Percentiles rank a stretch among this genome's conserved stretches.
Conservation (phyloP, 2,888 invertebrate species). For the Cheilosia pagana region DNA sequence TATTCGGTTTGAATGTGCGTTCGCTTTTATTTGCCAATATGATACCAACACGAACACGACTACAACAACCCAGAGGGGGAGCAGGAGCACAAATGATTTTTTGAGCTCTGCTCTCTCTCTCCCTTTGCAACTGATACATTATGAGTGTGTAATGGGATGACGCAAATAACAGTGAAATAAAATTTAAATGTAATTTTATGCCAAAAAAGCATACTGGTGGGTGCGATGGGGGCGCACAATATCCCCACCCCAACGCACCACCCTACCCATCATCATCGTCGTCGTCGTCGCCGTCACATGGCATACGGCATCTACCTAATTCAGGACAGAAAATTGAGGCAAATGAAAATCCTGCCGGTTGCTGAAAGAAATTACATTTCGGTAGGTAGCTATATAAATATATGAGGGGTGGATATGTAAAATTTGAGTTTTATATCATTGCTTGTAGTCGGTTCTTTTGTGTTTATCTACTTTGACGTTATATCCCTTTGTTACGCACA, state of each 20-base stretch:
- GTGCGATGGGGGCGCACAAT: not conserved
- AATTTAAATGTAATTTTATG: constrained; percentile 50
- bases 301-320: not conserved
- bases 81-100: constrained; percentile 14
- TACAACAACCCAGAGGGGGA: not conserved
- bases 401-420: constrained; percentile 15
- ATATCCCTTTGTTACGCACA: constrained; percentile 1
- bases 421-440: constrained; percentile 15
- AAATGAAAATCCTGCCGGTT: constrained; percentile 22
- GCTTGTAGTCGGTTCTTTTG: not conserved
- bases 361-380: constrained; percentile 32
- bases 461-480: constrained; percentile 5
- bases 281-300: not conserved
- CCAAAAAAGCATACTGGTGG: not conserved
- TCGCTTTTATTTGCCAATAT: not conserved
- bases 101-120: constrained; percentile 4
- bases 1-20: constrained; percentile 4
- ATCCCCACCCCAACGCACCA: not conserved
- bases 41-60: constrained; percentile 28
- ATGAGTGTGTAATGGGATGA: constrained; percentile 24
- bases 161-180: constrained; percentile 55
- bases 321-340: not conserved
- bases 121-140: constrained; percentile 9
- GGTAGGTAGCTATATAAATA: not conserved
- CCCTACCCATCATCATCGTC: constrained; percentile 1